phyloP scores from a whole-genome alignment of 2,113 vertebrate genomes.

The Rhineura floridana region DNA sequence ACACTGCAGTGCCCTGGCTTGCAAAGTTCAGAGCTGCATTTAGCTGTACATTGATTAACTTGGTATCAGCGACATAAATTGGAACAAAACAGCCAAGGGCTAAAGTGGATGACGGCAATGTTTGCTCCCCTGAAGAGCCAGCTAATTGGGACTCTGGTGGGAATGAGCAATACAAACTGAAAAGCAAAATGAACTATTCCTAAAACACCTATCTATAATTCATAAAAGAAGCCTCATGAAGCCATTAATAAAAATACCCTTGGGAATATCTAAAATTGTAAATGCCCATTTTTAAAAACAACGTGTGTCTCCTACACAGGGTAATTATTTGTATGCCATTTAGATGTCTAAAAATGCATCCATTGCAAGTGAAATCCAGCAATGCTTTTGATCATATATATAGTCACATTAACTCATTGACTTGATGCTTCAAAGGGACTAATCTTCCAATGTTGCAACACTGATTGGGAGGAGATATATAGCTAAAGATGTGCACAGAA shows the following conservation, averaged over 20 bases:
- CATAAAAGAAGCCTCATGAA: not conserved
- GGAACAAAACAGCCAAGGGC: conserved; percentile 7
- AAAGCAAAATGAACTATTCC: not conserved
- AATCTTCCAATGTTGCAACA: not conserved
- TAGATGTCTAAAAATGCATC: not conserved
- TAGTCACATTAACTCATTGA: not conserved
- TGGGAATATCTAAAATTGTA: not conserved
- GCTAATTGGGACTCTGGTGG: not conserved
- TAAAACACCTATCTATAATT: conserved; percentile 14
- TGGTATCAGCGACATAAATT: not conserved
- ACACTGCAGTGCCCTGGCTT: not conserved
- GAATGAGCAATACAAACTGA: conserved; percentile 3
- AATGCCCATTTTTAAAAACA: not conserved
- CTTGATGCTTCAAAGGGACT: not conserved
- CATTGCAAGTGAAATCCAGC: not conserved
- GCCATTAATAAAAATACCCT: not conserved
- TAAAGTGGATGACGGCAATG: not conserved
- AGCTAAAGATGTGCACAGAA: not conserved
- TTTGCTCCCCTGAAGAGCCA: conserved; percentile 1
- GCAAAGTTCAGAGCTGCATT: not conserved
- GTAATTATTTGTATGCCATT: not conserved
- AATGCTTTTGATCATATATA: not conserved
- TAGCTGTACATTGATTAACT: not conserved
- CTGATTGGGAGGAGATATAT: not conserved
- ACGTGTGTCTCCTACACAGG: not conserved